Conservation (phyloP, 2,113 vertebrate species). For the Syrmaticus mikado region DNA sequence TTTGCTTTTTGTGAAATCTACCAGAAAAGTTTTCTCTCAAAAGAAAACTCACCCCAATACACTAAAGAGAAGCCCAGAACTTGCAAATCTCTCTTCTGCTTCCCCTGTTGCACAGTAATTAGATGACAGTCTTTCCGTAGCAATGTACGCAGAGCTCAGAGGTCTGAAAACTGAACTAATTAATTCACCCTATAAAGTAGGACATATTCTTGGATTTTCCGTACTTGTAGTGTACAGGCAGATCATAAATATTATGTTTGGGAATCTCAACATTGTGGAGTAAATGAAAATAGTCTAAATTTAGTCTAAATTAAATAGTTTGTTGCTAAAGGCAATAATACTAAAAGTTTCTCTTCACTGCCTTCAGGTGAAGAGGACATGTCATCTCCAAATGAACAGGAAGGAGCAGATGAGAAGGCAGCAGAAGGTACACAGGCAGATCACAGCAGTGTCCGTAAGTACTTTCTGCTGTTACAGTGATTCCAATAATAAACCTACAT, state of each 20-base stretch:
- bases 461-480: accelerated
- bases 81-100: not conserved
- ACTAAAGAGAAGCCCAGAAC: not conserved
- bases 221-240: not conserved
- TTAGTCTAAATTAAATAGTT: no score
- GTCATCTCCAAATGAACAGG: not conserved
- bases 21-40: not conserved
- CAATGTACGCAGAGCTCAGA: not conserved
- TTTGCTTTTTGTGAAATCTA: not conserved
- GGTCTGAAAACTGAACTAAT: not conserved
- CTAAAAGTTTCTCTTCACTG: not conserved
- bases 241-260: not conserved
- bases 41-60: not conserved
- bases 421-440: not conserved
- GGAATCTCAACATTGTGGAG: not conserved
- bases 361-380: not conserved
- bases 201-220: not conserved
- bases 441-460: not conserved
- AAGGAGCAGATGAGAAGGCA: not conserved
- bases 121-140: not conserved
- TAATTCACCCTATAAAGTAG: not conserved
- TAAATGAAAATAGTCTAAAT: not conserved
- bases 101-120: not conserved
- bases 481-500: not conserved
- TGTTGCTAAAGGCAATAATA: not conserved